These are phyloP conservation scores for Amphilophus citrinellus DNA, from an alignment of 2,113 vertebrate species.

Conservation along the genomic window DNA sequence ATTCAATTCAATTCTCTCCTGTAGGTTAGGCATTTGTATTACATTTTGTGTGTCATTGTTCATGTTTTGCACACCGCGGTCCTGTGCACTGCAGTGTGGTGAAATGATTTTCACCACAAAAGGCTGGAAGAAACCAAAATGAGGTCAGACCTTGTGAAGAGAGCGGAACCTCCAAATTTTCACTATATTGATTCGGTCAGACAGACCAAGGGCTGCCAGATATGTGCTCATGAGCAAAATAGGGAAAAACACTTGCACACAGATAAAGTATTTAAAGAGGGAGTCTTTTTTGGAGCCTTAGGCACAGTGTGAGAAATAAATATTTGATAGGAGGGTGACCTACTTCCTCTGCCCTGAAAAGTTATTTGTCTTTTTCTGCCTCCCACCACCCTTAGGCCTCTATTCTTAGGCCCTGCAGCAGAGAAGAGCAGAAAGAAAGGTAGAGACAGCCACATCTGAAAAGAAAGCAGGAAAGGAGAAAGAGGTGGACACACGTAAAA, in stretches of 20 bases:
- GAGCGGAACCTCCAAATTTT: constrained; percentile 41
- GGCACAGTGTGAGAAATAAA: constrained; percentile 72
- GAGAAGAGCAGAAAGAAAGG: neutral
- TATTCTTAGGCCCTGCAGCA: constrained; percentile 48
- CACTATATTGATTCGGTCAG: constrained; percentile 6
- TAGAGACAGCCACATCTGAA: neutral
- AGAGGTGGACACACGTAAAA: neutral
- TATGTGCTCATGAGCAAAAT: constrained; percentile 40
- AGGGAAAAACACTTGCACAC: constrained; percentile 17
- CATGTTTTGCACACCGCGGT: neutral
- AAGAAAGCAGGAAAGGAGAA: neutral
- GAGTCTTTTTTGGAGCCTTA: constrained; percentile 70
- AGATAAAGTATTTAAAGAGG: constrained; percentile 43
- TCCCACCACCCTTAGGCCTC: constrained; percentile 44
- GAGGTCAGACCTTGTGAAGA: constrained; percentile 23
- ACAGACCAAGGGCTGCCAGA: constrained; percentile 15
- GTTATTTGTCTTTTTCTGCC: constrained; percentile 77
- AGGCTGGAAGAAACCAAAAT: constrained; percentile 11
- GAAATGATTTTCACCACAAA: constrained; percentile 24
- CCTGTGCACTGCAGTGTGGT: neutral
- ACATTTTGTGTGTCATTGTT: neutral
- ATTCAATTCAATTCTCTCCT: too few species aligned
- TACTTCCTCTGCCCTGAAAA: constrained; percentile 76
- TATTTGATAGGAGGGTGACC: constrained; percentile 80
- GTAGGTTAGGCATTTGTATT: too few species aligned